phyloP scores from a whole-genome alignment of 2,888 invertebrate species.

The Stegana nigrithorax region DNA sequence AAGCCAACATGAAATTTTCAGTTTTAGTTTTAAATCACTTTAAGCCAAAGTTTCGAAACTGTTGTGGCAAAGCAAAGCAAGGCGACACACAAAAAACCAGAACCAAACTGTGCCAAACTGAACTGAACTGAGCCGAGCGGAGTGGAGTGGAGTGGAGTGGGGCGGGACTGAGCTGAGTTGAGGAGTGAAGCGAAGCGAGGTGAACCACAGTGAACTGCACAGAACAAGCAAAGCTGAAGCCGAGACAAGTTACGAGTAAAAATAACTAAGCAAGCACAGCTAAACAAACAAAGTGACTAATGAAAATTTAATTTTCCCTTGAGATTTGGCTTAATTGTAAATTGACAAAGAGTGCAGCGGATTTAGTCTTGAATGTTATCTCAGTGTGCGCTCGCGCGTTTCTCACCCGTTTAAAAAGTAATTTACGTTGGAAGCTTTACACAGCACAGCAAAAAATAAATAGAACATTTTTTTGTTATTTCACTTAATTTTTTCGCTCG shows the following conservation, averaged over 20 bases:
- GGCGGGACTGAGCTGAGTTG: too few relatives aligned
- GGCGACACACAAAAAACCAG: not conserved
- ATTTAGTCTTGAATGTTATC: too few relatives aligned
- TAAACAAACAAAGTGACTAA: constrained; percentile 37
- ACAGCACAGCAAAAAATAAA: not conserved
- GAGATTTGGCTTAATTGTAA: constrained; percentile 33
- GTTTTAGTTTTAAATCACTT: not conserved
- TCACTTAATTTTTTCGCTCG: too few relatives aligned
- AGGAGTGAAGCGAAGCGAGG: constrained; percentile 37
- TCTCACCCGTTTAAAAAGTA: too few relatives aligned
- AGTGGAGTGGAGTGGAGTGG: too few relatives aligned
- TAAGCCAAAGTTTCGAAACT: not conserved
- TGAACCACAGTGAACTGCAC: constrained; percentile 41
- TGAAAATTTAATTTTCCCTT: constrained; percentile 56
- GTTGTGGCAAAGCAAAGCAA: not conserved
- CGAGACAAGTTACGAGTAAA: too few relatives aligned
- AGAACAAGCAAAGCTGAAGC: too few relatives aligned
- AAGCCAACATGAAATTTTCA: not conserved
- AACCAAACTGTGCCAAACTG: too few relatives aligned
- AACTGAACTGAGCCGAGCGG: too few relatives aligned
- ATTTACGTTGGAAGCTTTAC: constrained; percentile 1
- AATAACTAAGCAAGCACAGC: constrained; percentile 33
- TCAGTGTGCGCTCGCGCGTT: too few relatives aligned
- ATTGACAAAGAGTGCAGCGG: too few relatives aligned
- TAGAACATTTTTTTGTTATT: too few relatives aligned